Evolutionary conservation across 2,113 vertebrate species (phyloP).

Genomic region (Cinclus cinclus): DNA sequence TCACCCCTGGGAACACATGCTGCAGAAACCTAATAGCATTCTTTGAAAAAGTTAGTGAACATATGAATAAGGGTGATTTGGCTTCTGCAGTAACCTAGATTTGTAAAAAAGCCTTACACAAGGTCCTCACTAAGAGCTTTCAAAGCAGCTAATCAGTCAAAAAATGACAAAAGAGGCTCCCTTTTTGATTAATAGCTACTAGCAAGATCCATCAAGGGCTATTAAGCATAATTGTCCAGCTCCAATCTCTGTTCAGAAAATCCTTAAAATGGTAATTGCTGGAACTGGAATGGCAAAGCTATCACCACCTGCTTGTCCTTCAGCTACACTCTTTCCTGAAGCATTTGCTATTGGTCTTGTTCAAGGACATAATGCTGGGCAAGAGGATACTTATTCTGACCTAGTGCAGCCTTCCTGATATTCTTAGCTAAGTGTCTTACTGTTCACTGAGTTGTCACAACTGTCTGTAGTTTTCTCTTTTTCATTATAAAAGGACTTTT

Average conservation of each 20-base stretch:
- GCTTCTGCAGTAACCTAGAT: background rate
- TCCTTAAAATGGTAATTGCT: slow-evolving; percentile 39
- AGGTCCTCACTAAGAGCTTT: background rate
- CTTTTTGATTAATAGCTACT: slow-evolving; percentile 11
- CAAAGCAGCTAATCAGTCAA: slow-evolving; percentile 21
- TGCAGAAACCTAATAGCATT: background rate
- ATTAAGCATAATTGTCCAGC: slow-evolving; percentile 25
- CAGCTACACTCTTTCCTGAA: background rate
- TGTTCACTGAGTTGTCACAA: background rate
- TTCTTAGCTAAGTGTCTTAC: background rate
- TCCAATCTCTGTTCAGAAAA: slow-evolving; percentile 9
- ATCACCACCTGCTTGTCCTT: slow-evolving; percentile 16
- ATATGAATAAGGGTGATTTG: background rate
- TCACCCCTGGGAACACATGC: background rate
- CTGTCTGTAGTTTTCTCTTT: background rate
- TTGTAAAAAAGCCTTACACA: background rate
- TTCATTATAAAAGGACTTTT: background rate
- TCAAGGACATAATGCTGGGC: background rate
- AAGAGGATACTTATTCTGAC: background rate
- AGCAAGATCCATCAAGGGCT: background rate
- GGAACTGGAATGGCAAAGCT: background rate
- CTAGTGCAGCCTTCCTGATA: background rate
- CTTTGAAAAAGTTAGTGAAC: background rate
- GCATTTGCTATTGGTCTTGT: background rate
- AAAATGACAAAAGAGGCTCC: slow-evolving; percentile 20